These are phyloP conservation scores for Caenorhabditis panamensis DNA, from an alignment of 2,888 invertebrate species.

Conservation along the genomic window DNA sequence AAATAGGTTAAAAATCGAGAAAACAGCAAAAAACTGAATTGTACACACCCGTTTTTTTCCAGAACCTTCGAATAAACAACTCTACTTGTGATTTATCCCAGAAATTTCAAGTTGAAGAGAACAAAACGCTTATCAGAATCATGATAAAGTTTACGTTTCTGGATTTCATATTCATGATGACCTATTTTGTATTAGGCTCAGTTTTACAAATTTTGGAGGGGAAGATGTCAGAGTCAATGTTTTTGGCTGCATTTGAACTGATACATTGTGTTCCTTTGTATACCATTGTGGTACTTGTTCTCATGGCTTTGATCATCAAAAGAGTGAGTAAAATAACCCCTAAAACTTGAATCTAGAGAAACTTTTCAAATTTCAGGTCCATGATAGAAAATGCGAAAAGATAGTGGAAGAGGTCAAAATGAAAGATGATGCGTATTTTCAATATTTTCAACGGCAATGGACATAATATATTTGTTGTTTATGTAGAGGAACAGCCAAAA, in stretches of 20 bases:
- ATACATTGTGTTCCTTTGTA: constrained; percentile 12
- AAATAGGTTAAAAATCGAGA: too few species aligned
- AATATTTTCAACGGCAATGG: constrained; percentile 10
- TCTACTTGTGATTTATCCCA: constrained; percentile 8
- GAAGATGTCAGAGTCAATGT: not conserved
- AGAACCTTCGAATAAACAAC: constrained; percentile 9
- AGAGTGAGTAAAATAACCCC: too few species aligned
- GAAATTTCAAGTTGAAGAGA: constrained; percentile 44
- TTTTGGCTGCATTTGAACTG: not conserved
- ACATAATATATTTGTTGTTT: constrained; percentile 4
- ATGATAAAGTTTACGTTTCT: constrained; percentile 21
- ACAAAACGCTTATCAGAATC: constrained; percentile 28
- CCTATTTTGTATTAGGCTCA: constrained; percentile 18
- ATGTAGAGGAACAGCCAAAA: too few species aligned
- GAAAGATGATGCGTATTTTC: not conserved
- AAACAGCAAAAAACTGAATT: too few species aligned
- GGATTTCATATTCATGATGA: constrained; percentile 38
- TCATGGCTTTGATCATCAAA: not conserved
- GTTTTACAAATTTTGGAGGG: not conserved
- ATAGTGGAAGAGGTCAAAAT: not conserved
- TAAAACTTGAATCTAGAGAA: too few species aligned
- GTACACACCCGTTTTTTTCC: not conserved
- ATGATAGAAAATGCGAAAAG: not conserved
- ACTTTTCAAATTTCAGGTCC: too few species aligned
- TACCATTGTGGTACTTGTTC: not conserved